These are phyloP conservation scores for Rafetus swinhoei DNA, from an alignment of 2,113 vertebrate species.

Conservation along the genomic window DNA sequence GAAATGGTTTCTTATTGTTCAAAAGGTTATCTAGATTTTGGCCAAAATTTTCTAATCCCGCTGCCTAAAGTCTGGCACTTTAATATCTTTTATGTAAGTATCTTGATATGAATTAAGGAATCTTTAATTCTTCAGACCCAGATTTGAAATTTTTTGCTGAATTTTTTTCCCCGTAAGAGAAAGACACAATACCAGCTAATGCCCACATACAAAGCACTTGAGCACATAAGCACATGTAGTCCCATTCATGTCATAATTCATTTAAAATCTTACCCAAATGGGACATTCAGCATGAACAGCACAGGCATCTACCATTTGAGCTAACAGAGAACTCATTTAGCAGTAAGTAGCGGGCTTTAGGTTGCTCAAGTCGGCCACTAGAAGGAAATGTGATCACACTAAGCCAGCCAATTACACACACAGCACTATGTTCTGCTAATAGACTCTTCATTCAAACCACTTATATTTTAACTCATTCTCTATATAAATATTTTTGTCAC, in stretches of 20 bases:
- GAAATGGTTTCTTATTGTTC: background rate
- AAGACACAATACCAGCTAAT: accelerated
- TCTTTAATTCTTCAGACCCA: background rate
- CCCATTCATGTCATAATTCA: background rate
- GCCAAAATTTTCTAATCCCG: background rate
- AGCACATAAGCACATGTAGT: background rate
- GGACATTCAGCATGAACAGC: background rate
- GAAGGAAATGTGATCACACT: background rate
- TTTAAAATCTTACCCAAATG: background rate
- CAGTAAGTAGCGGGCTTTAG: background rate
- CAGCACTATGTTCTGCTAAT: background rate
- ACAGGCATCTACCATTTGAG: background rate
- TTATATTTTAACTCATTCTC: background rate
- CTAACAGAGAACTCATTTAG: background rate
- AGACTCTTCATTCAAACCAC: background rate
- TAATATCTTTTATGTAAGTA: background rate
- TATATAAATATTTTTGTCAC: background rate
- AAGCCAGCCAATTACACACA: background rate
- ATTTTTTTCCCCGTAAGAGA: background rate
- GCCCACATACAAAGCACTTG: background rate
- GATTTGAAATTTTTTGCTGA: background rate
- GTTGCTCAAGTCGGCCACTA: background rate
- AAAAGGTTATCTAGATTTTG: background rate
- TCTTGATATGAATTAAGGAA: background rate
- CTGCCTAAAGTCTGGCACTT: background rate